phyloP scores from a whole-genome alignment of 2,888 invertebrate genomes.

The Girardia tigrina region DNA sequence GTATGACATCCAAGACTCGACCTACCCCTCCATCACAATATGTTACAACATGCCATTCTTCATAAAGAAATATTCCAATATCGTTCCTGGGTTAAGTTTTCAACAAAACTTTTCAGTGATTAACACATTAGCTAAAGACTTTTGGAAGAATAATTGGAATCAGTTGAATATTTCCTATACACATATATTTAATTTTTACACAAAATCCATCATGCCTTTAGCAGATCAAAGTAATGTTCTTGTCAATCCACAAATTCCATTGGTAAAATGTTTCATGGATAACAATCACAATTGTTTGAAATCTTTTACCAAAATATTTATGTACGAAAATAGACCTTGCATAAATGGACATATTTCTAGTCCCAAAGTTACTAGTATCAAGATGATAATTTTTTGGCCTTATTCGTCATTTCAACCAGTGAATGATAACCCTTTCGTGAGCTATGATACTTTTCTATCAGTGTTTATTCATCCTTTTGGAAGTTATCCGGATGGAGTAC shows the following conservation, averaged over 20 bases:
- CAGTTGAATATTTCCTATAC: not conserved
- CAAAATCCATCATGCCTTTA: not conserved
- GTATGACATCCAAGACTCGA: not conserved
- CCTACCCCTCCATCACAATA: not conserved
- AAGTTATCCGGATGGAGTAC: not conserved
- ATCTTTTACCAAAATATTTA: not conserved
- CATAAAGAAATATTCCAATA: not conserved
- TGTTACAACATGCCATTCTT: conserved; percentile 15
- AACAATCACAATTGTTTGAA: not conserved
- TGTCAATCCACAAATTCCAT: not conserved
- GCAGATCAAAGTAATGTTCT: not conserved
- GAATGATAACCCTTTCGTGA: not conserved
- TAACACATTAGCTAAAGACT: not conserved
- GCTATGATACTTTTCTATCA: not conserved
- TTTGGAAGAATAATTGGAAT: not conserved
- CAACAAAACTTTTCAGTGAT: not conserved
- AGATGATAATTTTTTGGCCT: not conserved
- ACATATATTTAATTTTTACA: not conserved
- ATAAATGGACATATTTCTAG: not conserved
- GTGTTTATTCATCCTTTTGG: not conserved
- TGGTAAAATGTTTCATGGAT: not conserved
- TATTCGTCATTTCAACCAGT: not conserved
- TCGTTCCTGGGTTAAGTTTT: not conserved
- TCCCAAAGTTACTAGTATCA: not conserved
- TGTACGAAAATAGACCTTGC: conserved; percentile 3